Percentiles rank a stretch among this genome's conserved stretches.
Conservation (phyloP, 2,113 vertebrate genomes). For the Psittacula cyanocephala region DNA sequence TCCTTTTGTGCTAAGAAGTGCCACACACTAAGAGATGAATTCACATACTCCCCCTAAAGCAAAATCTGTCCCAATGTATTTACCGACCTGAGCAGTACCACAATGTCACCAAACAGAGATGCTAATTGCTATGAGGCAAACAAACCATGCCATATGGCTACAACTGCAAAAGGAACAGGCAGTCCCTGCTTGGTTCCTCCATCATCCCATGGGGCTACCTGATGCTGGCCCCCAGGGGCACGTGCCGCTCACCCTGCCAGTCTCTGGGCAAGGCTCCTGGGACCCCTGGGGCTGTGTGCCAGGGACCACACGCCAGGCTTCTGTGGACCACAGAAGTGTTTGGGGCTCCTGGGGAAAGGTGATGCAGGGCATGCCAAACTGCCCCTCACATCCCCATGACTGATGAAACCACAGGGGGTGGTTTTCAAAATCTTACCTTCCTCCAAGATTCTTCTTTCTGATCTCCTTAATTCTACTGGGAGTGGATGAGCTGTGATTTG, state of each 20-base stretch:
- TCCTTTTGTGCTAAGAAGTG: background rate
- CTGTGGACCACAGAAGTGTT: accelerated
- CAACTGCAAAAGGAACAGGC: background rate
- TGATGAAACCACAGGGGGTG: background rate
- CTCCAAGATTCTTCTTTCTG: background rate
- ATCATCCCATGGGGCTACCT: accelerated
- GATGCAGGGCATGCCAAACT: background rate
- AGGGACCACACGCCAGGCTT: background rate
- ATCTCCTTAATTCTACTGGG: background rate
- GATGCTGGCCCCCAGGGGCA: background rate
- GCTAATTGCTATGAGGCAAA: background rate
- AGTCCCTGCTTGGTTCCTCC: background rate
- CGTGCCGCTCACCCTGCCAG: accelerated
- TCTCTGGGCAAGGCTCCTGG: background rate
- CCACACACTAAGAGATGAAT: background rate
- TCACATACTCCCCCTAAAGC: accelerated
- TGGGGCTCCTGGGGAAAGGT: background rate
- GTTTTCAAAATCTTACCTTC: background rate
- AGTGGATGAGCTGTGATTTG: background rate
- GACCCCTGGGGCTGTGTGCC: accelerated
- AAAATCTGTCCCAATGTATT: background rate
- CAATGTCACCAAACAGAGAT: background rate
- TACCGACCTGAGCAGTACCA: background rate
- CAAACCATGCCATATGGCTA: background rate
- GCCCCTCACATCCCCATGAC: background rate